Conservation (phyloP, 2,797 vertebrate genomes). For the Fratercula arctica region DNA sequence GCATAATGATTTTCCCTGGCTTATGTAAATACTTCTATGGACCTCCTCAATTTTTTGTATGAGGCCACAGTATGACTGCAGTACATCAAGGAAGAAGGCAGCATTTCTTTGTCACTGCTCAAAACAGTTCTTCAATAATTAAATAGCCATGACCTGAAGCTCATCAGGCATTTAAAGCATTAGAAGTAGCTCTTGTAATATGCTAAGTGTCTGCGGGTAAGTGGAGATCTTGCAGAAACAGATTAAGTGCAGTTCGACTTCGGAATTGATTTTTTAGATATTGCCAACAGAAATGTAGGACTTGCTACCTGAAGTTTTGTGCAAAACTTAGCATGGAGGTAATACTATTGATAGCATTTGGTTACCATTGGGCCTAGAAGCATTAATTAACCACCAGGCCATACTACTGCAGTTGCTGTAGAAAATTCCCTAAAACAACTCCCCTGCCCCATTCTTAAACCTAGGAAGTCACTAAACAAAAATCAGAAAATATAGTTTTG, state of each 20-base stretch:
- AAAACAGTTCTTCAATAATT: neutral
- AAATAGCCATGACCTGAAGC: neutral
- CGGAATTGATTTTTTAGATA: accelerated
- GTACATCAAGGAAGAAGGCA: neutral
- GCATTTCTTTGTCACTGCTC: neutral
- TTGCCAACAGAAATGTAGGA: neutral
- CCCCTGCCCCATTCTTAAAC: neutral
- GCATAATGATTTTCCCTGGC: neutral
- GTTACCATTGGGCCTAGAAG: neutral
- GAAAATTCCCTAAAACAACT: neutral
- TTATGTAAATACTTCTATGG: neutral
- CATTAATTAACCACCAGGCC: neutral
- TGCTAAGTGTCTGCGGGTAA: neutral
- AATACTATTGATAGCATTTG: neutral
- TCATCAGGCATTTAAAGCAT: neutral
- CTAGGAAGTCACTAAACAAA: neutral
- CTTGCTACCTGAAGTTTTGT: neutral
- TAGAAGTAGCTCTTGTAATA: neutral
- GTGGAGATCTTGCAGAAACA: neutral
- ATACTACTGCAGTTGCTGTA: neutral
- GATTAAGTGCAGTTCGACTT: neutral
- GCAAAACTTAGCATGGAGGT: neutral
- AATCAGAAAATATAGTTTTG: neutral
- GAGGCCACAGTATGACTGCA: neutral
- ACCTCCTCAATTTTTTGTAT: neutral